These are phyloP conservation scores for Bombus confusus DNA, from an alignment of 1,140 invertebrate genomes.

Conservation along the genomic window DNA sequence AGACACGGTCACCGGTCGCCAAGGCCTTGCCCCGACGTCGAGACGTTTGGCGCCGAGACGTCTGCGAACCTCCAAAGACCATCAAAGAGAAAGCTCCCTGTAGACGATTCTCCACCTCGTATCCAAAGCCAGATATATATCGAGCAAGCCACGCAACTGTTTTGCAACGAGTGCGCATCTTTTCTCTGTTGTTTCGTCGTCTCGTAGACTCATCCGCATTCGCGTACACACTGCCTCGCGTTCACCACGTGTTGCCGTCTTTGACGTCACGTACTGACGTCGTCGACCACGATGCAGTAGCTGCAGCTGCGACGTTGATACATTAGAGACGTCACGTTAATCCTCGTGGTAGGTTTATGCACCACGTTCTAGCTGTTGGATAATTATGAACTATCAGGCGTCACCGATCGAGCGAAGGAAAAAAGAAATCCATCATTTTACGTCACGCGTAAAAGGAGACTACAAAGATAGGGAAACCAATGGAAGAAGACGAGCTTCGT, in stretches of 20 bases:
- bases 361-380: not conserved
- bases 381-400: not conserved
- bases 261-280: conserved; percentile 14
- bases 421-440: not conserved
- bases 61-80: conserved; percentile 18
- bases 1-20: conserved; percentile 44
- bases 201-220: not conserved
- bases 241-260: conserved; percentile 33
- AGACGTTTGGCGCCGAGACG: conserved; percentile 44
- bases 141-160: not conserved
- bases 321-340: not conserved
- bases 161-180: not conserved
- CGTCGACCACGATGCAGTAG: not conserved
- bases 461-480: not conserved
- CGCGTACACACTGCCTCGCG: not conserved
- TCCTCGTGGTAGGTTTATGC: no score
- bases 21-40: conserved; percentile 53
- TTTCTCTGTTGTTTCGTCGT: not conserved
- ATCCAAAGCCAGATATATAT: conserved; percentile 29
- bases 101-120: not conserved
- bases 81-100: not conserved
- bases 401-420: not conserved
- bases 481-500: not conserved
- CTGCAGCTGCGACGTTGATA: not conserved
- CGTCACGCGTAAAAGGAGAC: no score